Conservation (phyloP, 2,888 invertebrate species). For the Catocala nupta region DNA sequence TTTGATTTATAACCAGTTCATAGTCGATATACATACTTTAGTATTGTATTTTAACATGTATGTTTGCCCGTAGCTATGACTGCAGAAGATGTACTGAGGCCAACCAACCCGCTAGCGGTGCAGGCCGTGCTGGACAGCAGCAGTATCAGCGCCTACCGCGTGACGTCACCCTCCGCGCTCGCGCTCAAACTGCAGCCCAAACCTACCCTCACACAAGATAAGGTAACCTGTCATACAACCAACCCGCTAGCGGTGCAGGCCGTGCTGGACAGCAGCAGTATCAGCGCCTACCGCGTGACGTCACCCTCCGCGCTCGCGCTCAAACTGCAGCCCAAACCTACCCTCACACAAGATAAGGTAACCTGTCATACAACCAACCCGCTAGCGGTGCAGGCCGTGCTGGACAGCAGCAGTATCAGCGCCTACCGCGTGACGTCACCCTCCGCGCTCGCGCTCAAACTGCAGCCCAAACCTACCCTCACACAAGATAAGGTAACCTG, state of each 20-base stretch:
- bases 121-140: conserved; percentile 87
- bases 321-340: conserved; percentile 73
- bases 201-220: conserved; percentile 82
- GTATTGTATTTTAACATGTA: no score
- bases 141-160: conserved; percentile 59
- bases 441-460: conserved; percentile 44
- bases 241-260: conserved; percentile 91
- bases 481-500: conserved; percentile 88
- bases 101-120: conserved; percentile 91
- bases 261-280: conserved; percentile 80
- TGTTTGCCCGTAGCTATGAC: conserved; percentile 53
- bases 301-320: conserved; percentile 59
- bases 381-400: conserved; percentile 89
- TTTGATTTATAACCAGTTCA: no score
- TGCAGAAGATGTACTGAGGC: conserved; percentile 88
- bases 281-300: conserved; percentile 66
- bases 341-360: conserved; percentile 87
- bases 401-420: conserved; percentile 74
- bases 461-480: conserved; percentile 76
- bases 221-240: no score
- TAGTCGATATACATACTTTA: no score
- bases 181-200: conserved; percentile 67
- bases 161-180: conserved; percentile 62
- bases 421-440: conserved; percentile 73
- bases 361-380: conserved; percentile 92